phyloP scores from a whole-genome alignment of 2,888 invertebrate species.

The Margaritifera margaritifera region DNA sequence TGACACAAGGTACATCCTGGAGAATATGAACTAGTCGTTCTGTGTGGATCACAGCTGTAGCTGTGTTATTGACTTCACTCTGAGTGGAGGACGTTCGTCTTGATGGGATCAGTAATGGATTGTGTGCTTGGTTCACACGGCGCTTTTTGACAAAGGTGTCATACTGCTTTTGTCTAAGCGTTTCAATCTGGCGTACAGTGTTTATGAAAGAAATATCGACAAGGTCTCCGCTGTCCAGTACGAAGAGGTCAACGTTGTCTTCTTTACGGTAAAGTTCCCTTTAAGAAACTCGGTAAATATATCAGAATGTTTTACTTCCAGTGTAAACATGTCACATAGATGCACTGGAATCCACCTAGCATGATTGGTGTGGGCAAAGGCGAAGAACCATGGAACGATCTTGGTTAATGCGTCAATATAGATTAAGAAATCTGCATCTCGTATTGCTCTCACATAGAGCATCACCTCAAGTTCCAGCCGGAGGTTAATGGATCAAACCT shows the following conservation, averaged over 20 bases:
- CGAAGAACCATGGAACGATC: constrained; percentile 14
- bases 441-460: background rate
- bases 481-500: background rate
- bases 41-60: background rate
- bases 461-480: background rate
- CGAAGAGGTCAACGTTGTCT: background rate
- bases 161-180: too few species aligned
- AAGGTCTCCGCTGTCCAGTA: too few species aligned
- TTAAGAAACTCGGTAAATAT: background rate
- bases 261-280: background rate
- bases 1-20: too few species aligned
- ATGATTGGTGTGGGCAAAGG: constrained; percentile 20
- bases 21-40: too few species aligned
- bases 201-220: too few species aligned
- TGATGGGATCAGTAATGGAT: too few species aligned
- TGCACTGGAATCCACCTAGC: constrained; percentile 15
- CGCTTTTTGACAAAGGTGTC: too few species aligned
- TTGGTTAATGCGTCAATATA: background rate
- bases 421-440: background rate
- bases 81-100: too few species aligned
- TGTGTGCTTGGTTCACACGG: too few species aligned
- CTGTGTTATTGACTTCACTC: too few species aligned
- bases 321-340: background rate
- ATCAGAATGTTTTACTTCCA: background rate
- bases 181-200: too few species aligned